These are phyloP conservation scores for Metopia argyrocephala DNA, from an alignment of 2,888 invertebrate species.

Conservation along the genomic window DNA sequence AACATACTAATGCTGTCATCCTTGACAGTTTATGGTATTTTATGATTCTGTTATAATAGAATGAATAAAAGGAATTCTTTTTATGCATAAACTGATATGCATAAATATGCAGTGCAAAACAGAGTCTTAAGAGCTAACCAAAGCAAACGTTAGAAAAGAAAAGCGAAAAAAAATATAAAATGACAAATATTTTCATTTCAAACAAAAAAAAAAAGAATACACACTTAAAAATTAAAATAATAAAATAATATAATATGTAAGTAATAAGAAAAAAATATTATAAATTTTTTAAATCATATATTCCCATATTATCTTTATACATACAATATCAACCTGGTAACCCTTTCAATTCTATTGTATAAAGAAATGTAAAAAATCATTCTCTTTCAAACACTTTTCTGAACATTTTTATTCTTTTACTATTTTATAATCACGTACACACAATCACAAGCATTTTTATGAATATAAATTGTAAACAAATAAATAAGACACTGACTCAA, in stretches of 20 bases:
- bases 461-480: background rate
- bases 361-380: background rate
- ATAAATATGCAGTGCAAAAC: background rate
- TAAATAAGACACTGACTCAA: background rate
- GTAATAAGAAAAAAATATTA: too few relatives aligned
- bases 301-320: too few relatives aligned
- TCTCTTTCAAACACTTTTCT: background rate
- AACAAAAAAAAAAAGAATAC: too few relatives aligned
- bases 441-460: background rate
- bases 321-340: background rate
- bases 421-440: background rate
- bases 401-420: background rate
- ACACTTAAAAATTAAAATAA: too few relatives aligned
- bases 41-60: constrained; percentile 24
- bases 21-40: constrained; percentile 61
- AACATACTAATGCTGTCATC: constrained; percentile 46
- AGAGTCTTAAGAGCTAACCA: background rate
- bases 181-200: too few relatives aligned
- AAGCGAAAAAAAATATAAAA: too few relatives aligned
- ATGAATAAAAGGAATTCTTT: background rate
- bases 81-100: background rate
- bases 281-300: too few relatives aligned
- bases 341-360: background rate
- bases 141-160: too few relatives aligned
- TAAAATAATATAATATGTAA: too few relatives aligned